Evolutionary conservation across 2,888 invertebrate species (phyloP), one percentile per base, ranked within the genome.

Genomic region (Andricus quercusramuli): DNA sequence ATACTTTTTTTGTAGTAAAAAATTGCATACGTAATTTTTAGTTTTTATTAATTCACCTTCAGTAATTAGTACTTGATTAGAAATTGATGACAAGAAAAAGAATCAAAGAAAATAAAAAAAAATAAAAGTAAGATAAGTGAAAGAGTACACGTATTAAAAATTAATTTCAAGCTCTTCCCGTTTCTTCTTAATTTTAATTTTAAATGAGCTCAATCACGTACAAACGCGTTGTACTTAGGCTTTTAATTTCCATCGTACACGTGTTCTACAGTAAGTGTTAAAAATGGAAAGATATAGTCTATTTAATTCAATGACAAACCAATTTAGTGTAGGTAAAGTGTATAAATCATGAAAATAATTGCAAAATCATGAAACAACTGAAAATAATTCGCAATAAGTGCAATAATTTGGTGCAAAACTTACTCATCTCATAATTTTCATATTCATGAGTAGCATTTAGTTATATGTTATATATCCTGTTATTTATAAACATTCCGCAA

Each of bases 201-300:
- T 56, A 74, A 74, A 59, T 74, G 20, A 56, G 74, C 74, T 74
- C 74, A 74, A 74, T 74, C 29, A 74, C 22, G 74, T 74, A 74
- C 74, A 74, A 74, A 74, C n/a, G 13, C 56, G 13, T 74, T 32
- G 74, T 74, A 74, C 56, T 74, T 74, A 74, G 56, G 74, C 56
- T 74, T n/a, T 37, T 25, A 74, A 51, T 59, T 64, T 64, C 25
- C 6, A 29, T 64, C 29, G 64, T 64, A 25, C 13, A 64, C 29
- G 64, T 64, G 29, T 29, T 64, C 29, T 64, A 64, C 37, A 56
- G 20, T 74, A 74, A 74, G 74, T 74, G 74, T 74, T 74, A 56
- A 37, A 56, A 20, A 74, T 74, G 29, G 51, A 56, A 56, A 74
- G 22, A 74, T 74, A 32, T 56, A 74, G 56, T 74, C 74, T 74